Conservation (phyloP, 2,797 vertebrate genomes). For the Presbytis comata region DNA sequence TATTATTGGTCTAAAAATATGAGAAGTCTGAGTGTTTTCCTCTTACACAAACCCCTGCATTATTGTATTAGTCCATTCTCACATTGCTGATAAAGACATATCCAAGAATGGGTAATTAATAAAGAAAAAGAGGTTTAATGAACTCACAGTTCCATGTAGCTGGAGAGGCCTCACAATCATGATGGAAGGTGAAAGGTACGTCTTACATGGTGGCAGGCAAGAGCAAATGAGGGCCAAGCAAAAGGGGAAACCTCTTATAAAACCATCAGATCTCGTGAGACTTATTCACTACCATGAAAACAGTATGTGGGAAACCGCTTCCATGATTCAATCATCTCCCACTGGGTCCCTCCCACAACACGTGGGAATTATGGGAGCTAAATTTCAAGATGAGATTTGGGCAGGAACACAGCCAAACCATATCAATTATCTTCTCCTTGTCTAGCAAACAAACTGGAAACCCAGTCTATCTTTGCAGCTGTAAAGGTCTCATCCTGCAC, state of each 20-base stretch:
- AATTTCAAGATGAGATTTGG: not conserved
- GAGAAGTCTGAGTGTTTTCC: not conserved
- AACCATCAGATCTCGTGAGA: too few relatives aligned
- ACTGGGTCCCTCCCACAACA: not conserved
- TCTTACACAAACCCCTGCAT: too few relatives aligned
- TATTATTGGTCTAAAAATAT: not conserved
- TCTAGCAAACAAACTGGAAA: not conserved
- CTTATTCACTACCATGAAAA: not conserved
- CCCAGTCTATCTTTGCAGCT: not conserved
- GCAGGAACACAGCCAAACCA: not conserved
- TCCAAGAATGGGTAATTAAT: too few relatives aligned
- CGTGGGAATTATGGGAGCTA: not conserved
- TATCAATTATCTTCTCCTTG: not conserved
- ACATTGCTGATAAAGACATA: too few relatives aligned
- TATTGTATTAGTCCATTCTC: too few relatives aligned
- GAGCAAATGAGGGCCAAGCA: too few relatives aligned
- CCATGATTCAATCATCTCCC: not conserved
- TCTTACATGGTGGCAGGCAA: too few relatives aligned
- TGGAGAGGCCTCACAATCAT: too few relatives aligned
- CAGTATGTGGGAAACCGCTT: not conserved
- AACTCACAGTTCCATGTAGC: too few relatives aligned
- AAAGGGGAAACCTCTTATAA: too few relatives aligned
- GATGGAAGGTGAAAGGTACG: too few relatives aligned
- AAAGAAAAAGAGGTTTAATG: too few relatives aligned
- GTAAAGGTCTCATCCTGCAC: not conserved